phyloP scores from a whole-genome alignment of 2,797 vertebrate species.

The Pseudochaenichthys georgianus region DNA sequence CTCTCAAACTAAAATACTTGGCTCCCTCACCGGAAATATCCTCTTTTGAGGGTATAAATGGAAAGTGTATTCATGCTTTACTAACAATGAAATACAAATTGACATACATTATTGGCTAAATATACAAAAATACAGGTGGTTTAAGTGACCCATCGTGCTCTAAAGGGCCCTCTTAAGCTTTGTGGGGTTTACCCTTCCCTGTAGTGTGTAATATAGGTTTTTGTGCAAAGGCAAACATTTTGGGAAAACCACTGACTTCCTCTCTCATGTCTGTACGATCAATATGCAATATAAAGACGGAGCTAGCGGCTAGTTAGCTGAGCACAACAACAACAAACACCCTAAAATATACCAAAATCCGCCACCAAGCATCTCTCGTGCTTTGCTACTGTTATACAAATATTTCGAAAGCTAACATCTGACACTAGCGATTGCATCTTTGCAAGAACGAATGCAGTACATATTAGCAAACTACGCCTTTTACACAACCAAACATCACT shows the following conservation, averaged over 20 bases:
- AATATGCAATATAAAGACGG: background rate
- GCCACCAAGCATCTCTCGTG: too few species aligned
- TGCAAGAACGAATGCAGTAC: too few species aligned
- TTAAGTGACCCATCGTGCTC: slow-evolving; percentile 28
- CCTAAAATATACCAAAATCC: too few species aligned
- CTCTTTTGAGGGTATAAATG: slow-evolving; percentile 25
- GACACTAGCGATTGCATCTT: too few species aligned
- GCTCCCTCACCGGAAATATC: slow-evolving; percentile 21
- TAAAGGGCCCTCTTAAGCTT: too few species aligned
- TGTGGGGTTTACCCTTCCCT: too few species aligned
- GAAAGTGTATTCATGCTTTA: background rate
- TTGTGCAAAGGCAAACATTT: too few species aligned
- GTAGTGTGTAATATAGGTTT: too few species aligned
- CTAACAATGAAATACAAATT: slow-evolving; percentile 28
- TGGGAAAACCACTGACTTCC: too few species aligned
- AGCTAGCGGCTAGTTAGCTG: background rate
- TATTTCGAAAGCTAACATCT: too few species aligned
- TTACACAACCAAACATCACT: background rate
- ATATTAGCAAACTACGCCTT: background rate
- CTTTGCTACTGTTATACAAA: too few species aligned
- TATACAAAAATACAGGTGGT: background rate
- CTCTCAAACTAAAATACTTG: slow-evolving; percentile 12
- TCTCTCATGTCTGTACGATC: background rate
- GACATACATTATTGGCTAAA: slow-evolving; percentile 2
- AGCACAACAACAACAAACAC: background rate